A percentile compares a stretch with the other conserved stretches of the same genome.
Conservation (phyloP, 1,140 invertebrate genomes). For the Neuroterus valhalla region DNA sequence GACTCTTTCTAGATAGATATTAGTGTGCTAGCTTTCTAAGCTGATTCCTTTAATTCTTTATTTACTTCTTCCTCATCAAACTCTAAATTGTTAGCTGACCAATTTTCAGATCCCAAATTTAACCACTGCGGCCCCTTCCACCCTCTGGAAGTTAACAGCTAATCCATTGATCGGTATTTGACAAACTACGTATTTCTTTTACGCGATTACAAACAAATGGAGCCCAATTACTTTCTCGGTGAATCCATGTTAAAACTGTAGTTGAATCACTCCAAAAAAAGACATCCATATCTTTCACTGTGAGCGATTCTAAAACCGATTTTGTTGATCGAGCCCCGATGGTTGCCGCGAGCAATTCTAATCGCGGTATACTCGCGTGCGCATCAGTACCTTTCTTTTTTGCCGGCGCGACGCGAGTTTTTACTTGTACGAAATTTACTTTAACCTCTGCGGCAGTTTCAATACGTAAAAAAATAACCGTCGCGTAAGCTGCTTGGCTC, state of each 20-base stretch:
- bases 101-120: constrained; percentile 33
- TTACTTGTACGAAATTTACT: not conserved
- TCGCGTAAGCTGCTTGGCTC: constrained; percentile 26
- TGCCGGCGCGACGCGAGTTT: not conserved
- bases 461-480: constrained; percentile 1
- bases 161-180: constrained; percentile 35
- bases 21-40: not conserved
- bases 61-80: not conserved
- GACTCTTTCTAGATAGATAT: too few relatives aligned
- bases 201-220: constrained; percentile 41
- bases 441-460: not conserved
- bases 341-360: constrained; percentile 45
- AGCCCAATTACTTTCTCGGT: constrained; percentile 39
- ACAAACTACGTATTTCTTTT: constrained; percentile 33
- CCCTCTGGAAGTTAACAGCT: constrained; percentile 61
- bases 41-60: constrained; percentile 4
- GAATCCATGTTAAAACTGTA: constrained; percentile 39
- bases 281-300: constrained; percentile 31
- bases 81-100: constrained; percentile 34
- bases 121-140: constrained; percentile 66
- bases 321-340: constrained; percentile 33
- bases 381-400: not conserved
- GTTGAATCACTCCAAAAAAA: constrained; percentile 42
- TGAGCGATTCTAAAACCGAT: not conserved
- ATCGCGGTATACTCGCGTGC: too few relatives aligned